Evolutionary conservation across 2,888 invertebrate genomes (phyloP), one percentile per base, ranked within the genome.

Genomic region (Quadroppia sp.): DNA sequence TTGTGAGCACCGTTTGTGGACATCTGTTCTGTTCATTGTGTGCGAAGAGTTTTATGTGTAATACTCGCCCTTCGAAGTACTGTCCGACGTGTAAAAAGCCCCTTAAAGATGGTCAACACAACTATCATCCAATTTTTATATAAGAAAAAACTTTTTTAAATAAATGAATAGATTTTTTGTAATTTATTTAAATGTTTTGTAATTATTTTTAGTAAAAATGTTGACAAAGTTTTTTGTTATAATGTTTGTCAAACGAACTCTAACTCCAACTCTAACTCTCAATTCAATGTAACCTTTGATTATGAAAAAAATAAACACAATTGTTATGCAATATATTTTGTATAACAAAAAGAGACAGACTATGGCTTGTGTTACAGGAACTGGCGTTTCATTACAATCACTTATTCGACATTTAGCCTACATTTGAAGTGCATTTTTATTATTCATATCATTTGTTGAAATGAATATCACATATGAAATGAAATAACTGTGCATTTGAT

Each of bases 11-110:
- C 1, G 17, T 64, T n/a, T 64, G 64, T n/a, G 64, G 64, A 30
- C 64, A 64, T 36, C 36, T 64, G 3, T 64, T 64, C 36, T 64
- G 64, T 64, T 64, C 64, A 2, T 36, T 9, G 15, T 64, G 64
- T 64, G 64, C 36, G 9, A 30, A 64, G 36, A 64, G 36, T 30
- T 36, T 64, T 3, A 64, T 64, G 20, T 36, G n/a, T 20, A 9
- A 30, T 1, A 64, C 3, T 20, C 64, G 64, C 20, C 64, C 13
- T 1, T 36, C 64, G n/a, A 64, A 64, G 36, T 4, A 64, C 36
- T 64, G 64, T 36, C 64, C 64, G 13, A 36, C 11, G 1, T 64
- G 64, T 64, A 32, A 20, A n/a, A 64, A 64, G n/a, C 64, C 36
- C 32, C 30, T 64, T 1, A 64, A 64, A 64, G 64, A 64, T 20